Base-by-base conservation (phyloP, 1,140 invertebrate species). In the Ostrea denselamellosa region DNA sequence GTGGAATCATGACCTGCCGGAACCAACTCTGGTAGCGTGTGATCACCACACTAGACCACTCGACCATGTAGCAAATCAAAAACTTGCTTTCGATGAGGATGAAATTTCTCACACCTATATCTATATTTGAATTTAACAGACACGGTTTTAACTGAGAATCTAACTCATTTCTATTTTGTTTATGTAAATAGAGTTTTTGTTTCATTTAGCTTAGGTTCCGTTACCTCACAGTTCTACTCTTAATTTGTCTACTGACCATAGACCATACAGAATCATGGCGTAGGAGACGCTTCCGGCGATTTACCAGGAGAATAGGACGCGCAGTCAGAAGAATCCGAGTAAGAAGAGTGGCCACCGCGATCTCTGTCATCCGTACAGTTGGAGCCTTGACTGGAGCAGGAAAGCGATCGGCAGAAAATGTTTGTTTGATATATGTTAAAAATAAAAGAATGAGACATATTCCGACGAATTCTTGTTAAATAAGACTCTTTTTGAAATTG, bases 181-280 rank as follows among this genome's bases (percentile, higher is more conserved):
- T 17, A 3, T 58, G 12, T 14, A 9, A 58, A 19, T 3, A 58
- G 0, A 17, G 0, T 58, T 10, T 19, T 62, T 62, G 12, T 77
- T 34, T 34, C 9, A 8, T 28, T 77, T 34, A 77, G 68, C 25
- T 34, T 5, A 77, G 14, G 4, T 77, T 77, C 14, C 68, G 68
- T 34, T 77, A 28, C 68, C 68, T 77, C 28, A 25, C 68, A 14
- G 28, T 77, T 12, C 25, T 77, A 28, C 25, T 22, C 25, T 25
- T 77, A 25, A 77, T 77, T 77, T 22, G 68, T 77, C 68, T 77
- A 10, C 25, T 77, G 68, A 77, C 68, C 22, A 77, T 77, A 28
- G 68, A 77, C 28, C 68, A 77, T 28, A 12, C 68, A 9, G 68
- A 77, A 77, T 77, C 68, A 9, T 77, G 68, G 68, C 9, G 25